phyloP scores from a whole-genome alignment of 2,797 vertebrate species.

The Philypnodon macrostomus region DNA sequence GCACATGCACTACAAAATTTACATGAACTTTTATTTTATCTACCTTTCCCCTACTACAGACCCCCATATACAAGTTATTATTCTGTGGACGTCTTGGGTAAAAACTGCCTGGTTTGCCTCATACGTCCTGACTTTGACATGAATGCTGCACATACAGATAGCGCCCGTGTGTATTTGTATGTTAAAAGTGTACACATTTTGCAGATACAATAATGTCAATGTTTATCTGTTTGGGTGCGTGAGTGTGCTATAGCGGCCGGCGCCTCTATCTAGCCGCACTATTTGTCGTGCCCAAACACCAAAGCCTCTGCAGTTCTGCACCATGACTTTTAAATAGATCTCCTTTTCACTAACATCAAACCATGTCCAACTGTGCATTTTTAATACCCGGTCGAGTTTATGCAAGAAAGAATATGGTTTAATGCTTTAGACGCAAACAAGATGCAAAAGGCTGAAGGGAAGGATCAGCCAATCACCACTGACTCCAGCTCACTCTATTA shows the following conservation, averaged over 20 bases:
- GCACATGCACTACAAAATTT: too few relatives aligned
- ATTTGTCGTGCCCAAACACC: slow-evolving; percentile 73
- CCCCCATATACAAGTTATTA: neutral
- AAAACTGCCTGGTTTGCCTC: too few relatives aligned
- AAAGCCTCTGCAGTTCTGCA: slow-evolving; percentile 67
- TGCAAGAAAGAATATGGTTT: slow-evolving; percentile 63
- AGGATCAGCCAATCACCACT: slow-evolving; percentile 35
- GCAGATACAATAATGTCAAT: slow-evolving; percentile 33
- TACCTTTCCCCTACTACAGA: too few relatives aligned
- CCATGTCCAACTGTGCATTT: slow-evolving; percentile 62
- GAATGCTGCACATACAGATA: slow-evolving; percentile 45
- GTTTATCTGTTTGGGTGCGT: slow-evolving; percentile 35
- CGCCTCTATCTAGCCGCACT: slow-evolving; percentile 54
- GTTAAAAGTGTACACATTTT: slow-evolving; percentile 15
- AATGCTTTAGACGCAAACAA: slow-evolving; percentile 22
- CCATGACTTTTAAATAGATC: slow-evolving; percentile 71
- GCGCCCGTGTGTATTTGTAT: slow-evolving; percentile 40
- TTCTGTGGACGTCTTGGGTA: neutral
- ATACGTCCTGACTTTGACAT: neutral
- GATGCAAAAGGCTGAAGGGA: slow-evolving; percentile 23
- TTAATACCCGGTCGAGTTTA: slow-evolving; percentile 59
- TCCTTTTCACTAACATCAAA: slow-evolving; percentile 64
- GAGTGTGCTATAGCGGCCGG: too few relatives aligned
- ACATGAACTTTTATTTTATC: too few relatives aligned
- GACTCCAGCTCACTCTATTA: slow-evolving; percentile 48